Evolutionary conservation across 2,797 vertebrate species (phyloP).

Genomic region (Hoplostethus atlanticus): DNA sequence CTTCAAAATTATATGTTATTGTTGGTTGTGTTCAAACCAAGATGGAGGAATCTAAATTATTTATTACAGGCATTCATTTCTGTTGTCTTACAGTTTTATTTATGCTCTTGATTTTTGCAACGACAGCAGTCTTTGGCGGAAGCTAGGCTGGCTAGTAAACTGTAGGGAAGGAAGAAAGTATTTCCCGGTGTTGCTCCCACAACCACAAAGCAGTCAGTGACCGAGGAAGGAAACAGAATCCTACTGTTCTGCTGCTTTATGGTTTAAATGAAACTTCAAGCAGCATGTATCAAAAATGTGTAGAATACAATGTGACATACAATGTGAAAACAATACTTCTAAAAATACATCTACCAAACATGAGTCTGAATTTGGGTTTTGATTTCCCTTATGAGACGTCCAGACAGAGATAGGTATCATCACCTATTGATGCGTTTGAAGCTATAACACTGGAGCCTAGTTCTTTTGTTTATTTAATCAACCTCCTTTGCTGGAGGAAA

Average conservation of each 20-base stretch:
- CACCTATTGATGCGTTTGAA: constrained; percentile 31
- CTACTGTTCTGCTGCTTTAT: not conserved
- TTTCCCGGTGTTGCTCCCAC: constrained; percentile 29
- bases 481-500: constrained; percentile 44
- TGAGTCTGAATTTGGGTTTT: constrained; percentile 22
- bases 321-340: too few relatives aligned
- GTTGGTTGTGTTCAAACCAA: constrained; percentile 14
- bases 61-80: constrained; percentile 49
- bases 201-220: constrained; percentile 34
- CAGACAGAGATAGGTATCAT: constrained; percentile 34
- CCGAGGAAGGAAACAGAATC: constrained; percentile 32
- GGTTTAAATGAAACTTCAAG: not conserved
- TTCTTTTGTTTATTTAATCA: constrained; percentile 64
- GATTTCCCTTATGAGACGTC: constrained; percentile 38
- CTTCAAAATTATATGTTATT: constrained; percentile 4
- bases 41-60: constrained; percentile 35
- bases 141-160: constrained; percentile 48
- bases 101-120: constrained; percentile 25
- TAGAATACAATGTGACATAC: too few relatives aligned
- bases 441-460: constrained; percentile 11
- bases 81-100: constrained; percentile 49
- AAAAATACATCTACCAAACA: too few relatives aligned
- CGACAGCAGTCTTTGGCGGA: constrained; percentile 38
- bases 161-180: constrained; percentile 42
- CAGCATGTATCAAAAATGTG: not conserved